These are phyloP conservation scores for Magallana gigas DNA, from an alignment of 1,140 invertebrate species.

Conservation along the genomic window DNA sequence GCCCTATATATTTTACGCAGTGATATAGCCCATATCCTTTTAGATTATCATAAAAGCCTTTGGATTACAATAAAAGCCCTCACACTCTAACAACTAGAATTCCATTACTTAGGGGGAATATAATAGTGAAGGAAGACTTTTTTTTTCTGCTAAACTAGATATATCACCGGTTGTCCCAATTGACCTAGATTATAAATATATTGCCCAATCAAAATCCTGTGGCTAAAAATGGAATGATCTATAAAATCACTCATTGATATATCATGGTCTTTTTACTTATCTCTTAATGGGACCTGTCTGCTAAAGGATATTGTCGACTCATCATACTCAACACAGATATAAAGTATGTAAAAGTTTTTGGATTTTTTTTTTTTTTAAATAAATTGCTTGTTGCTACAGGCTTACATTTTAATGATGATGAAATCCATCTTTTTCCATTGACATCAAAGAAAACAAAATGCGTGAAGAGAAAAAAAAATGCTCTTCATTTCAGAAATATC, in stretches of 20 bases:
- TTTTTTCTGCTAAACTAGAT: background rate
- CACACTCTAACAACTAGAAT: background rate
- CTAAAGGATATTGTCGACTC: too few species aligned
- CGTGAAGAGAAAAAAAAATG: too few species aligned
- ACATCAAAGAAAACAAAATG: too few species aligned
- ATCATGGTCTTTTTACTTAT: background rate
- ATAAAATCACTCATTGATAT: background rate
- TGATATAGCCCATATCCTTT: constrained; percentile 15
- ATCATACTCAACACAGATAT: too few species aligned
- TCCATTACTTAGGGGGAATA: background rate
- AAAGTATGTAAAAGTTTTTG: too few species aligned
- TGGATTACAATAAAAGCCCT: constrained; percentile 12
- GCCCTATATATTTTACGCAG: background rate
- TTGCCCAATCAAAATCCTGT: background rate
- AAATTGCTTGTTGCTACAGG: too few species aligned
- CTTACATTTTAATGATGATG: too few species aligned
- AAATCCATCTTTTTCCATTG: too few species aligned
- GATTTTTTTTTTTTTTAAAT: too few species aligned
- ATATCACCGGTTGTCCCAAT: constrained; percentile 7
- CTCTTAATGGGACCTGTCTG: too few species aligned
- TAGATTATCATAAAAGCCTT: constrained; percentile 28
- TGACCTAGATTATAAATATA: constrained; percentile 10
- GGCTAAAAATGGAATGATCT: constrained; percentile 22
- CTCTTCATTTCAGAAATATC: too few species aligned
- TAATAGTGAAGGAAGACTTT: background rate